A percentile compares a stretch with the other conserved stretches of the same genome.
phyloP scores from a whole-genome alignment of 2,797 vertebrate species.

The Malacoctenus gilli region DNA sequence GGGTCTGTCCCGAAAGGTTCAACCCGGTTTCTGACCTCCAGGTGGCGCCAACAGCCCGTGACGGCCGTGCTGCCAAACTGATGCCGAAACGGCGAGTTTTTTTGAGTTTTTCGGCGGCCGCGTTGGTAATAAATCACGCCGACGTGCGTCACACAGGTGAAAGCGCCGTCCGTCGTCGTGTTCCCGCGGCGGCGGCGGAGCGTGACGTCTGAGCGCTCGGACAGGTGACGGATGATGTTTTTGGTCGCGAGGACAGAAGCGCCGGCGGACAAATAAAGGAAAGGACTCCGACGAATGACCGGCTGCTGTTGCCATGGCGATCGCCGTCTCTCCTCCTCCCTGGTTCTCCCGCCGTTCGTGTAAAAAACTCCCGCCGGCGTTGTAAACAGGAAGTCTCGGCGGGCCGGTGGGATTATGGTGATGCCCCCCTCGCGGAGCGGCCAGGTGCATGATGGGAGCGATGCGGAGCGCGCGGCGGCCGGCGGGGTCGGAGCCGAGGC shows the following conservation, averaged over 20 bases:
- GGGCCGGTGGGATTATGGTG: slow-evolving; percentile 65
- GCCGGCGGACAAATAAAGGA: slow-evolving; percentile 20
- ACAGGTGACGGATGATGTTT: slow-evolving; percentile 30
- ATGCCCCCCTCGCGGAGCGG: slow-evolving; percentile 36
- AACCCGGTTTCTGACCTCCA: no score
- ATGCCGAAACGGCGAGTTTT: no score
- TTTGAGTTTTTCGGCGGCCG: no score
- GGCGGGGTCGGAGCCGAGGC: slow-evolving; percentile 37
- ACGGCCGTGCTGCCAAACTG: no score
- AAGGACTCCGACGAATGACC: slow-evolving; percentile 7
- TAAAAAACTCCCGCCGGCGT: slow-evolving; percentile 16
- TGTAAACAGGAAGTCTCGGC: slow-evolving; percentile 61
- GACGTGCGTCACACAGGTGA: no score
- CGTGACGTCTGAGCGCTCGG: not conserved
- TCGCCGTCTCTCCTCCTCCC: not conserved
- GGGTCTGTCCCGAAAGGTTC: no score
- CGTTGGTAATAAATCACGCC: no score
- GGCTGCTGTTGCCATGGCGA: slow-evolving; percentile 49
- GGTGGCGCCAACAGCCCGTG: no score
- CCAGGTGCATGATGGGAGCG: slow-evolving; percentile 69
- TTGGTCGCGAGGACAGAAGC: not conserved
- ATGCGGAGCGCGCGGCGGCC: slow-evolving; percentile 43
- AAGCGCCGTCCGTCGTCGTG: no score
- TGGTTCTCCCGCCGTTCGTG: slow-evolving; percentile 4
- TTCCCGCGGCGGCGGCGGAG: not conserved